These are phyloP conservation scores for Macaria notata DNA, from an alignment of 2,888 invertebrate genomes.

Conservation along the genomic window DNA sequence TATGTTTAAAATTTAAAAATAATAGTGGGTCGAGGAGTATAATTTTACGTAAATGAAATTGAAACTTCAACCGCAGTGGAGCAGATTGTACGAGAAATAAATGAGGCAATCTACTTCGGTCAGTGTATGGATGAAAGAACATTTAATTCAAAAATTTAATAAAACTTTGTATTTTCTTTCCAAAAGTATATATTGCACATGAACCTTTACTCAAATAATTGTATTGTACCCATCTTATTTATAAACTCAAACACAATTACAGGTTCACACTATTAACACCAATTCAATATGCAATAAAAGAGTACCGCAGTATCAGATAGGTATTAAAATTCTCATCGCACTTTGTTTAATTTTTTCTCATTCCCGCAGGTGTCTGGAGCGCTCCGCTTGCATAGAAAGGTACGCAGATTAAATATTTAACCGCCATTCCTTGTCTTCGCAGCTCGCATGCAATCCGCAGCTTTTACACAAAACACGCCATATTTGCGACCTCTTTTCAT, in stretches of 20 bases:
- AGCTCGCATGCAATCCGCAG: constrained; percentile 36
- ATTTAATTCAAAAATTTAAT: too few relatives aligned
- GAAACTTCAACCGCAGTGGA: constrained; percentile 25
- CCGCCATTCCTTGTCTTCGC: constrained; percentile 37
- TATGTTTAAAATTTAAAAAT: neutral
- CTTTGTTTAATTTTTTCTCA: constrained; percentile 17
- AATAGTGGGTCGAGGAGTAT: neutral
- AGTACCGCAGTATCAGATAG: neutral
- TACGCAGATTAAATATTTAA: constrained; percentile 43
- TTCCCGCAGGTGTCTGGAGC: constrained; percentile 17
- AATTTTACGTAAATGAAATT: constrained; percentile 18
- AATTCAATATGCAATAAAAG: too few relatives aligned
- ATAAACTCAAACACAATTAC: too few relatives aligned
- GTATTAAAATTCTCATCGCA: constrained; percentile 17
- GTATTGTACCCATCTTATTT: too few relatives aligned
- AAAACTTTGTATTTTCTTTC: too few relatives aligned
- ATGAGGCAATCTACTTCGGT: constrained; percentile 44
- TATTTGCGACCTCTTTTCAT: constrained; percentile 21
- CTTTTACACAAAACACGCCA: constrained; percentile 24
- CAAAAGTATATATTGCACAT: too few relatives aligned
- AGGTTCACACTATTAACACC: too few relatives aligned
- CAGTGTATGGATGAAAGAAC: neutral
- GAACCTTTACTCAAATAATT: too few relatives aligned
- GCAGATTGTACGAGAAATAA: constrained; percentile 49
- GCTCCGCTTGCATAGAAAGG: constrained; percentile 24